These are phyloP conservation scores for Haliaeetus leucogaster DNA, from an alignment of 2,113 vertebrate genomes.

Conservation along the genomic window DNA sequence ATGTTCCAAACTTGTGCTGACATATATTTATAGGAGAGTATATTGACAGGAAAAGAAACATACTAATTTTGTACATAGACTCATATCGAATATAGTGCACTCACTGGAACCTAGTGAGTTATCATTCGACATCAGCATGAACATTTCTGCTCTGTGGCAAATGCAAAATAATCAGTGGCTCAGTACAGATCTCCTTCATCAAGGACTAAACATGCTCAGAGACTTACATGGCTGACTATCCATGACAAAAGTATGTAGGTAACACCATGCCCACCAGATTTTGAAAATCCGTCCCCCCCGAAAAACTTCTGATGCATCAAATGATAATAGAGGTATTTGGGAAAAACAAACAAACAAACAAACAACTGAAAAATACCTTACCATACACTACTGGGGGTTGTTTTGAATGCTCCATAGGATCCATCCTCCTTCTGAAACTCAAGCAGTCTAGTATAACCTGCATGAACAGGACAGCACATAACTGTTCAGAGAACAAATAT, in stretches of 20 bases:
- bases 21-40: neutral
- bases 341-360: too few species aligned
- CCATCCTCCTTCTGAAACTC: conserved; percentile 53
- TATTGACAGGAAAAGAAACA: neutral
- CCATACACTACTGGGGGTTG: conserved; percentile 68
- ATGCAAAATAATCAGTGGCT: neutral
- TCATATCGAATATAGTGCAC: neutral
- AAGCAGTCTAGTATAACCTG: conserved; percentile 72
- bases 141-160: neutral
- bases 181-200: neutral
- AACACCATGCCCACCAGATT: neutral
- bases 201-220: neutral
- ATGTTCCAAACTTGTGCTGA: neutral
- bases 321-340: neutral
- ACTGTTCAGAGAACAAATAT: neutral
- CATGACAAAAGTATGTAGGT: neutral
- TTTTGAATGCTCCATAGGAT: conserved; percentile 64
- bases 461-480: neutral
- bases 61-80: neutral
- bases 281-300: neutral
- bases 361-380: neutral
- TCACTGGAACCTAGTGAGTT: neutral
- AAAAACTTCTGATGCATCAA: neutral
- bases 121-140: neutral
- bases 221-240: neutral